These are phyloP conservation scores for Anastatus disparis DNA, from an alignment of 1,140 invertebrate genomes.

Conservation along the genomic window DNA sequence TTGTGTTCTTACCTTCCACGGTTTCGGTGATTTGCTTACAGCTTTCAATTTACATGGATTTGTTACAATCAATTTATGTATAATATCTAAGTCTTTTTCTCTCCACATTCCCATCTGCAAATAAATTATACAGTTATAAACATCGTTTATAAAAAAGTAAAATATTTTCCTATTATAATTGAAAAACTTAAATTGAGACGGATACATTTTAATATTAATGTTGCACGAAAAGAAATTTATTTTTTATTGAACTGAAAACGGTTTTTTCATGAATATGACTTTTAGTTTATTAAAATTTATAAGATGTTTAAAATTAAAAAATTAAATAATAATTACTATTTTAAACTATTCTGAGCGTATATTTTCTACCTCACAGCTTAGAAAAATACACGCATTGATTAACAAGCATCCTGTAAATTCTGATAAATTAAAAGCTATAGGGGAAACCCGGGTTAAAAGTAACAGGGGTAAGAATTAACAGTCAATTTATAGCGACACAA, in stretches of 20 bases:
- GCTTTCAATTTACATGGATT: neutral
- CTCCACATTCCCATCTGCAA: neutral
- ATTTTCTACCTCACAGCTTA: too few species aligned
- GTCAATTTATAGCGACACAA: too few species aligned
- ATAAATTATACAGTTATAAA: neutral
- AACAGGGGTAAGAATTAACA: too few species aligned
- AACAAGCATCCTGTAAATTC: too few species aligned
- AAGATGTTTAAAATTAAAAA: too few species aligned
- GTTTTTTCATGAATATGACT: neutral
- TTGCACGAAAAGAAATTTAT: neutral
- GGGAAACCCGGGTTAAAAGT: too few species aligned
- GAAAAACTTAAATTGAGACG: conserved; percentile 3
- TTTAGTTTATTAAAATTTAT: neutral
- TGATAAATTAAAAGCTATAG: too few species aligned
- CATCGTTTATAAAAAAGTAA: neutral
- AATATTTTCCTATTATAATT: conserved; percentile 32
- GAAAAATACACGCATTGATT: too few species aligned
- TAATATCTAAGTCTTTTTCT: neutral
- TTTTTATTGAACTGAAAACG: neutral
- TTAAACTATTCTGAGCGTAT: too few species aligned
- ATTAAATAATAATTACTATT: too few species aligned
- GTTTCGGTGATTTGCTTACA: neutral
- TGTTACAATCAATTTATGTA: conserved; percentile 17
- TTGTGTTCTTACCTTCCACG: neutral
- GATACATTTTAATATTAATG: neutral